Percentiles rank a stretch among this genome's conserved stretches.
phyloP scores from a whole-genome alignment of 2,797 vertebrate genomes.

The Setipinna tenuifilis region DNA sequence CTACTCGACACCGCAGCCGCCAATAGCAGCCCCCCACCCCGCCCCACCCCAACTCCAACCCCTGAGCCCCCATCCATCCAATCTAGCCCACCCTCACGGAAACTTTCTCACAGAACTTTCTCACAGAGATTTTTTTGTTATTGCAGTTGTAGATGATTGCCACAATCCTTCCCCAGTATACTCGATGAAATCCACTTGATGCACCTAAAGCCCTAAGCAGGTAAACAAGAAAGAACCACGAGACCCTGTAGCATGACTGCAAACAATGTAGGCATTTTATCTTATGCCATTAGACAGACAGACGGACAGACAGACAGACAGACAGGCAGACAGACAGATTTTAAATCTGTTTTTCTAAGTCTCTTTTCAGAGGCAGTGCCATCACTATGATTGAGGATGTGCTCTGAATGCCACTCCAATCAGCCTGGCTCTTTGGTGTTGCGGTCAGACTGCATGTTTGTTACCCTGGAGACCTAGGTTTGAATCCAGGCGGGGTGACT shows the following conservation, averaged over 20 bases:
- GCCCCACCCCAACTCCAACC: conserved; percentile 39
- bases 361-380: too few relatives aligned
- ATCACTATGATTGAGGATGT: too few relatives aligned
- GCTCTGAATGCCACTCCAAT: too few relatives aligned
- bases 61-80: neutral
- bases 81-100: conserved; percentile 8
- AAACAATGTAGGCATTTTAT: neutral
- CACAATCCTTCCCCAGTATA: neutral
- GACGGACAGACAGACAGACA: too few relatives aligned
- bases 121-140: conserved; percentile 31
- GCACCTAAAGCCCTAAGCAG: neutral
- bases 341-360: too few relatives aligned
- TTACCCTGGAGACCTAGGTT: too few relatives aligned
- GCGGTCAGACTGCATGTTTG: too few relatives aligned
- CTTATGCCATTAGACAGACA: neutral
- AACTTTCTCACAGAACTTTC: conserved; percentile 60
- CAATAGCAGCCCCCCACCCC: conserved; percentile 23
- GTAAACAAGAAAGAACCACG: neutral
- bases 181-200: neutral
- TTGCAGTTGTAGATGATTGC: neutral
- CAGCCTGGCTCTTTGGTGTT: too few relatives aligned
- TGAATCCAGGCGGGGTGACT: too few relatives aligned
- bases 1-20: conserved; percentile 24
- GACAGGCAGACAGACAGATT: too few relatives aligned
- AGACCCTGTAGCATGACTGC: neutral